Base-by-base conservation (phyloP, 23 tunicate genomes). In the Corella eumyota region DNA sequence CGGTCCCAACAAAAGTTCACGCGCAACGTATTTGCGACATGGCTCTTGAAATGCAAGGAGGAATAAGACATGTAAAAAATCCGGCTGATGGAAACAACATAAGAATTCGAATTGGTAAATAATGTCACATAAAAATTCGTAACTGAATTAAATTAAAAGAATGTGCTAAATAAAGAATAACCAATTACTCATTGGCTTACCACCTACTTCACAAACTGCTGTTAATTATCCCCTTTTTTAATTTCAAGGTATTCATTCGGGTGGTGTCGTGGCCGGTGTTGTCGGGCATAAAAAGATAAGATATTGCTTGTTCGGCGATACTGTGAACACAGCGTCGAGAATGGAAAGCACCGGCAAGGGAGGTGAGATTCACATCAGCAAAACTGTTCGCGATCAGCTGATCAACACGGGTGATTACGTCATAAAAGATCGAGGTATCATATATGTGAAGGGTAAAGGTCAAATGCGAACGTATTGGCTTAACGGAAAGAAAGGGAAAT, bases 381-480 rank as follows among this genome's bases (percentile, higher is more conserved):
- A 66, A 37, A 66, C 71, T 29, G 71, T 66, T 9, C 58, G 71
- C 3, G 71, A 66, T 26, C 50, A 50, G 34, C 40, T 66, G 60
- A 50, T 51, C 32, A 1, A 34, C 29, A 66, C 71, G 28, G 71
- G 52, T 2, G 59, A 48, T 49, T 66, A 66, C 44, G 51, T 45
- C 0, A 66, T 66, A 7, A 50, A 66, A 30, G 71, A 66, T 50
- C 59, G 71, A 31, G 71, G 71, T 11, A 50, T 66, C 33, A 66
- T 66, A 28, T 66, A 66, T 33, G 9, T 60, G 52, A 44, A 70
- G 76, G 76, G 76, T 20, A 70, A 70, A 33, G 76, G 76, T 6
- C 76, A 70, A 59, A 70, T 70, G 76, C 26, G 76, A 44, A 70
- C 76, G 6, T 70, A 54, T 54, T 70, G 76, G 76, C 50, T 70